Conservation (phyloP, 2,888 invertebrate genomes). For the Meandrusa payeni region DNA sequence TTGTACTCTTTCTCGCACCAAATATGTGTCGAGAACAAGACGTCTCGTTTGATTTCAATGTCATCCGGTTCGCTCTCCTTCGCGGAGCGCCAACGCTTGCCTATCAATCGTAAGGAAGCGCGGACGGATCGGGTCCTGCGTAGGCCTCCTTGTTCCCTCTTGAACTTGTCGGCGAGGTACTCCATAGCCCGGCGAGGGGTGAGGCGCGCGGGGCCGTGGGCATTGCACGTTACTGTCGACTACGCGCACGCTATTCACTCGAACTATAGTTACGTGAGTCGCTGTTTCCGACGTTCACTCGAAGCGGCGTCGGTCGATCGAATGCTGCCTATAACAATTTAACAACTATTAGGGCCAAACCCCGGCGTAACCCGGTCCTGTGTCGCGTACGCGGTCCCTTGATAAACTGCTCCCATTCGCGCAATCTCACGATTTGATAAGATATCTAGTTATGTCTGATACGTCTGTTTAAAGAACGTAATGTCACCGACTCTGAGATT, state of each 20-base stretch:
- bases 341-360: constrained; percentile 54
- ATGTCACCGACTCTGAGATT: constrained; percentile 68
- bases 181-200: constrained; percentile 75
- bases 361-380: constrained; percentile 48
- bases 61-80: constrained; percentile 64
- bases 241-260: constrained; percentile 74
- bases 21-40: constrained; percentile 60
- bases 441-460: constrained; percentile 49
- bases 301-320: constrained; percentile 60
- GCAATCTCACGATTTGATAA: constrained; percentile 71
- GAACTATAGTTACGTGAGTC: constrained; percentile 73
- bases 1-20: constrained; percentile 68
- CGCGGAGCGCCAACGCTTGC: constrained; percentile 80
- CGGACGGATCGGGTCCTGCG: constrained; percentile 86
- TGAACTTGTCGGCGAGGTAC: constrained; percentile 75
- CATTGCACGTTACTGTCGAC: constrained; percentile 74
- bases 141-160: constrained; percentile 71
- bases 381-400: constrained; percentile 41
- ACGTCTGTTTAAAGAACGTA: constrained; percentile 59
- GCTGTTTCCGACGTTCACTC: constrained; percentile 73
- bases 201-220: constrained; percentile 63
- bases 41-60: constrained; percentile 57
- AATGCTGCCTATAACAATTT: constrained; percentile 65
- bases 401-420: constrained; percentile 73
- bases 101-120: constrained; percentile 84